Percentiles rank a stretch among this genome's conserved stretches.
phyloP scores from a whole-genome alignment of 2,797 vertebrate genomes.

The Rhincodon typus region DNA sequence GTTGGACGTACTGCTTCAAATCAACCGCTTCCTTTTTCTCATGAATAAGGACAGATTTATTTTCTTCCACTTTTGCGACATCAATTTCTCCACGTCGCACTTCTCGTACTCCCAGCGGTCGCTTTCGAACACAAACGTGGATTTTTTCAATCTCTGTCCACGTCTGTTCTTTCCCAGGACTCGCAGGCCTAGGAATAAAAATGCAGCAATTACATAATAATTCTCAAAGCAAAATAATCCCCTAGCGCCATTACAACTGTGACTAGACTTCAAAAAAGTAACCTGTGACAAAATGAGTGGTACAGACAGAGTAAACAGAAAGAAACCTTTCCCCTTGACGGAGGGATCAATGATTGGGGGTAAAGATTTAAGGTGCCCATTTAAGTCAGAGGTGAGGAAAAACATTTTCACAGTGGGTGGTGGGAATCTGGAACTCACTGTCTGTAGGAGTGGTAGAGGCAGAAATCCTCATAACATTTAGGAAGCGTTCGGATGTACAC shows the following conservation, averaged over 20 bases:
- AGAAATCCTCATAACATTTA: no score
- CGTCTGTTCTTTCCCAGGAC: conserved; percentile 43
- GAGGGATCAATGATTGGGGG: no score
- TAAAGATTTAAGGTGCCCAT: no score
- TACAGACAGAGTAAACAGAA: no score
- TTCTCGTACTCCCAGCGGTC: conserved; percentile 66
- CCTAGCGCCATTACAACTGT: neutral
- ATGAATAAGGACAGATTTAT: conserved; percentile 69
- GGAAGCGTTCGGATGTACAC: no score
- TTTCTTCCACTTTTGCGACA: conserved; percentile 65
- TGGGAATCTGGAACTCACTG: no score
- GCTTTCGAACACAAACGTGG: conserved; percentile 80
- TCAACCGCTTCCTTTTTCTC: conserved; percentile 82
- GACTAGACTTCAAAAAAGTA: neutral
- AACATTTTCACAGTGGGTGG: no score
- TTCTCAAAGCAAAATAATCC: neutral
- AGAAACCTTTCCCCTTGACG: no score
- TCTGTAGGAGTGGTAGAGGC: no score
- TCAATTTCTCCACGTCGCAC: conserved; percentile 65
- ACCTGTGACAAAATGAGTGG: neutral
- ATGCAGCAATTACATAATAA: neutral
- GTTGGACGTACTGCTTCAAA: conserved; percentile 74
- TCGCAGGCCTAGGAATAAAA: conserved; percentile 4
- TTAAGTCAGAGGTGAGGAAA: no score
- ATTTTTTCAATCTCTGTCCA: conserved; percentile 67